Percentiles rank a stretch among this genome's conserved stretches.
Evolutionary conservation across 1,140 invertebrate species (phyloP).

Genomic region (Aphaenogaster floridana): DNA sequence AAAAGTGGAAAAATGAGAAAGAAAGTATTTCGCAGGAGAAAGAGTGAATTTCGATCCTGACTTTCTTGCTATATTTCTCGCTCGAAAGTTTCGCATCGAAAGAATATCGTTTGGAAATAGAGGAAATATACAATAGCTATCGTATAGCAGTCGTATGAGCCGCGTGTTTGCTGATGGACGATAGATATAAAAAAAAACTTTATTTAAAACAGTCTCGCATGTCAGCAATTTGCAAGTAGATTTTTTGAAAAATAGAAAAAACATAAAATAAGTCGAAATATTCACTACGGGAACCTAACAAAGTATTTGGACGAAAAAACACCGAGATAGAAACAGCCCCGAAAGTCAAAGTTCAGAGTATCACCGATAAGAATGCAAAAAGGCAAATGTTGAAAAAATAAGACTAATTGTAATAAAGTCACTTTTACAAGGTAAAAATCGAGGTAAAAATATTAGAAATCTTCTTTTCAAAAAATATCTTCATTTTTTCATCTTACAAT

Average conservation of each 20-base stretch:
- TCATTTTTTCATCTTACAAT: neutral
- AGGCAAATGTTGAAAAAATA: neutral
- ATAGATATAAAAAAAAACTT: neutral
- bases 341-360: constrained; percentile 10
- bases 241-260: neutral
- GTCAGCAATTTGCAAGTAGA: neutral
- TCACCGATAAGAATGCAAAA: neutral
- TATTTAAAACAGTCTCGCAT: neutral
- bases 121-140: constrained; percentile 5
- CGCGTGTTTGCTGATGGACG: neutral
- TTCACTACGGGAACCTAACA: neutral
- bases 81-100: constrained; percentile 21
- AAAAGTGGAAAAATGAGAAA: constrained; percentile 40
- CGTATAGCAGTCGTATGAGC: neutral
- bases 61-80: constrained; percentile 16
- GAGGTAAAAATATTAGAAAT: neutral
- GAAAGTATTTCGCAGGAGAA: constrained; percentile 45
- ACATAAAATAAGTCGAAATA: neutral
- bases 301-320: constrained; percentile 25
- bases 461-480: neutral
- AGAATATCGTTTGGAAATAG: constrained; percentile 22
- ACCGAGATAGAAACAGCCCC: neutral
- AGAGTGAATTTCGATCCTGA: constrained; percentile 34
- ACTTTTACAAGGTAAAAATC: neutral
- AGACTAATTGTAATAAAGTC: neutral